Base-by-base conservation (phyloP, 2,888 invertebrate genomes). In the Aphidoletes aphidimyza region DNA sequence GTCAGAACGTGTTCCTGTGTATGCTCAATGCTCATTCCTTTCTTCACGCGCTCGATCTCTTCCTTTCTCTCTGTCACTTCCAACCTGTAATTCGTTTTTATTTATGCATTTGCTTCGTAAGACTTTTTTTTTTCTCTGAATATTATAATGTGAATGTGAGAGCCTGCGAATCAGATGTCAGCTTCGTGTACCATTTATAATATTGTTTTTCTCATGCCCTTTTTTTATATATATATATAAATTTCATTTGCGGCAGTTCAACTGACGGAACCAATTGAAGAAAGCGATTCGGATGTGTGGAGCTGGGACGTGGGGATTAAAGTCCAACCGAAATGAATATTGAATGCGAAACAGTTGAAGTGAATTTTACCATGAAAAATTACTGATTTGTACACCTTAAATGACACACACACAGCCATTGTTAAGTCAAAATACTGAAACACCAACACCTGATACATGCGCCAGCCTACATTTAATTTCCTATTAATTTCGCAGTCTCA, bases 161-260 rank as follows among this genome's bases (percentile, higher is more conserved):
- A 30, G 26, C 8, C 69, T 34, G 34, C n/a, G 69, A 34, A 69
- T 26, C 69, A 30, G 17, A 69, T 54, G 54, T 54, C 54, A 54
- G 54, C 69, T 14, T 30, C 42, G 69, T 69, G 69, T 69, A 69
- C 22, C 54, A 54, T 54, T 54, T 69, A 69, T 69, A 69, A 30
- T 69, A 69, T 69, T n/a, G 54, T 69, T 5, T 5, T n/a, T 30
- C 34, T 69, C 54, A 22, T 30, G n/a, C 54, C 26, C 2, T 26
- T 54, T 54, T 17, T 47, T 54, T 54, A 2, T n/a, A 22, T 54
- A 1, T 26, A 3, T 30, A 19, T 69, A 30, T 30, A 5, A 30
- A 30, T 69, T 69, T n/a, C 39, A 8, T 11, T 11, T 47, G 69
- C n/a, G 2, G 69, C 26, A 69, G 26, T 9, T 69, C 30, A 69